These are phyloP conservation scores for Dinomys branickii DNA, from an alignment of 2,113 vertebrate genomes.

Conservation along the genomic window DNA sequence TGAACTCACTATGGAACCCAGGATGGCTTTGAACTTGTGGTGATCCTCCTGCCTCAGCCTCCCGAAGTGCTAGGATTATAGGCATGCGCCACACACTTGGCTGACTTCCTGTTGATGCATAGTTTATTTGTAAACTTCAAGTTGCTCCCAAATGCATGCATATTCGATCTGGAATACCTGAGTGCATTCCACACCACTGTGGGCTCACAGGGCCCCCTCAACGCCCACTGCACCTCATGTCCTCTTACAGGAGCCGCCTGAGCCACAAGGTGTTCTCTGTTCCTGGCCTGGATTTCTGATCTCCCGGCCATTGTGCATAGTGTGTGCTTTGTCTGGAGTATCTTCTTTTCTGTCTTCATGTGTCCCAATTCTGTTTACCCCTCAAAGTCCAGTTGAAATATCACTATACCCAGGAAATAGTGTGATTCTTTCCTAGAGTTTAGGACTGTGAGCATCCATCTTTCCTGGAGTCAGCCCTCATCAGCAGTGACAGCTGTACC, in stretches of 20 bases:
- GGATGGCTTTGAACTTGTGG: neutral
- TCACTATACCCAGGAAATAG: neutral
- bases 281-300: neutral
- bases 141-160: neutral
- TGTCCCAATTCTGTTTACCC: neutral
- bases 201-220: neutral
- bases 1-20: neutral
- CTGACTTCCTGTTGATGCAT: neutral
- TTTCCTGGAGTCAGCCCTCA: neutral
- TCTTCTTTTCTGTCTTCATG: conserved; percentile 16
- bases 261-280: neutral
- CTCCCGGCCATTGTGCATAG: neutral
- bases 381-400: neutral
- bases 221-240: neutral
- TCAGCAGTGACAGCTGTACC: neutral
- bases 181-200: neutral
- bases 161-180: neutral
- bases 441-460: neutral
- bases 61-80: neutral
- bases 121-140: neutral
- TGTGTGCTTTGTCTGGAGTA: conserved; percentile 18
- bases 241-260: neutral
- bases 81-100: neutral
- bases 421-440: conserved; percentile 21
- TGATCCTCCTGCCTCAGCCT: neutral